These are phyloP conservation scores for Aphis craccivora DNA, from an alignment of 1,140 invertebrate species.

Conservation along the genomic window DNA sequence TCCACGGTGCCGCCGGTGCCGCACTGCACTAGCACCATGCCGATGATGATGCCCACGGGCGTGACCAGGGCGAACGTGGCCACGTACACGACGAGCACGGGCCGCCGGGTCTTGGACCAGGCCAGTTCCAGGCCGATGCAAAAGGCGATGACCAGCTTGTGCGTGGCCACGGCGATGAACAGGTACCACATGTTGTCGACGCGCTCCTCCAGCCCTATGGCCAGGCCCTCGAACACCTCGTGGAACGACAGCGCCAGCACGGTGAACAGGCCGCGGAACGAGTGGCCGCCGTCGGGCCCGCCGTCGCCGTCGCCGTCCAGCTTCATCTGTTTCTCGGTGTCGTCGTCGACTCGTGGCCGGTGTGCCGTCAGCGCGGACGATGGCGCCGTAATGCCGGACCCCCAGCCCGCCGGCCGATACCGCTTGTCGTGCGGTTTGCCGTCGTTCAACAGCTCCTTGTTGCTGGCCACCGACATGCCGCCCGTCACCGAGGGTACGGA, in stretches of 20 bases:
- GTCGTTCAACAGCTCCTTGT: conserved; percentile 61
- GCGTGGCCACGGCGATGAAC: conserved; percentile 76
- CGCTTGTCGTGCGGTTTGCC: conserved; percentile 41
- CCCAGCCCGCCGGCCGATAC: conserved; percentile 28
- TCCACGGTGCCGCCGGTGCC: conserved; percentile 61
- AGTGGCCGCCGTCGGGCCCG: conserved; percentile 62
- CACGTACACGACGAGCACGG: conserved; percentile 70
- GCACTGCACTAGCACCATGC: conserved; percentile 65
- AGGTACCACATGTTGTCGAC: conserved; percentile 72
- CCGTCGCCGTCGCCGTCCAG: conserved; percentile 6
- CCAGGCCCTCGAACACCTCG: conserved; percentile 82
- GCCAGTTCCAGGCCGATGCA: conserved; percentile 74
- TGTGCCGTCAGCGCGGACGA: neutral
- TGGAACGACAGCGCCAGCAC: conserved; percentile 82
- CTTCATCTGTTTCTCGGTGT: conserved; percentile 54
- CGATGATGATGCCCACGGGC: conserved; percentile 74
- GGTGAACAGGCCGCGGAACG: conserved; percentile 72
- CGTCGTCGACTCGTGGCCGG: neutral
- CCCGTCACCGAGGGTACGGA: conserved; percentile 43
- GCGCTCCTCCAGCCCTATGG: conserved; percentile 77
- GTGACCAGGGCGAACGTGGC: conserved; percentile 73
- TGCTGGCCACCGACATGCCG: conserved; percentile 61
- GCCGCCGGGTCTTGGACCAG: conserved; percentile 70
- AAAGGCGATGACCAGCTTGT: conserved; percentile 79
- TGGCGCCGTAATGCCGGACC: too few relatives aligned